Evolutionary conservation across 2,113 vertebrate species (phyloP).

Genomic region (Gallinago undulata): DNA sequence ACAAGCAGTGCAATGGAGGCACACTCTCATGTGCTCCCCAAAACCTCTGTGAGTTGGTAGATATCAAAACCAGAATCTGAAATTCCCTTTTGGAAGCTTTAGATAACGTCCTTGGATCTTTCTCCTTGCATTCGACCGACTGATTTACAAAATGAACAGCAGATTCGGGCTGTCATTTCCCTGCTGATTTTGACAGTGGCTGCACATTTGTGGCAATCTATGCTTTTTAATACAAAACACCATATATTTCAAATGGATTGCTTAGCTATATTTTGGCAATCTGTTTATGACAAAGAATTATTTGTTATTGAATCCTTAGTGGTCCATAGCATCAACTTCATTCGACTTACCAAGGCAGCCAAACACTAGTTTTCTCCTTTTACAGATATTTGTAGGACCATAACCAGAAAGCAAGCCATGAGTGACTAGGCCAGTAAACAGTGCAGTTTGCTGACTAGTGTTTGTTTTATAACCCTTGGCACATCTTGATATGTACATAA

Average conservation of each 20-base stretch:
- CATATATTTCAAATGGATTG: neutral
- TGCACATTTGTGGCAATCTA: neutral
- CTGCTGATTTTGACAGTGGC: neutral
- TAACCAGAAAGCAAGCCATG: constrained; percentile 53
- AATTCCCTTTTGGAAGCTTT: neutral
- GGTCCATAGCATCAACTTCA: constrained; percentile 36
- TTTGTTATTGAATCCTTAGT: constrained; percentile 39
- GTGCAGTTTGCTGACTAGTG: constrained; percentile 63
- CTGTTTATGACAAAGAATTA: constrained; percentile 31
- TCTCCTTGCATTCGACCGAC: neutral
- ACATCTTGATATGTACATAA: constrained; percentile 73
- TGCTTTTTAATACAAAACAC: constrained; percentile 8
- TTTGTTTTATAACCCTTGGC: constrained; percentile 74
- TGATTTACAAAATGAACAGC: constrained; percentile 22
- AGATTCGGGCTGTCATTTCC: constrained; percentile 1
- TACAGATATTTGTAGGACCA: constrained; percentile 50
- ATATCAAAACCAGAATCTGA: constrained; percentile 30
- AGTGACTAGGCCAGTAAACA: constrained; percentile 48
- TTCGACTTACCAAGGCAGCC: constrained; percentile 44
- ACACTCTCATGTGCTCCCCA: neutral
- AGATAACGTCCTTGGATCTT: neutral
- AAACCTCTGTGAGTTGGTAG: neutral
- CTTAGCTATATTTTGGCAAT: constrained; percentile 8
- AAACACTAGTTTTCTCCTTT: constrained; percentile 33
- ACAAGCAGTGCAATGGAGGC: neutral